phyloP scores from a whole-genome alignment of 2,797 vertebrate genomes.

The Crenichthys baileyi region DNA sequence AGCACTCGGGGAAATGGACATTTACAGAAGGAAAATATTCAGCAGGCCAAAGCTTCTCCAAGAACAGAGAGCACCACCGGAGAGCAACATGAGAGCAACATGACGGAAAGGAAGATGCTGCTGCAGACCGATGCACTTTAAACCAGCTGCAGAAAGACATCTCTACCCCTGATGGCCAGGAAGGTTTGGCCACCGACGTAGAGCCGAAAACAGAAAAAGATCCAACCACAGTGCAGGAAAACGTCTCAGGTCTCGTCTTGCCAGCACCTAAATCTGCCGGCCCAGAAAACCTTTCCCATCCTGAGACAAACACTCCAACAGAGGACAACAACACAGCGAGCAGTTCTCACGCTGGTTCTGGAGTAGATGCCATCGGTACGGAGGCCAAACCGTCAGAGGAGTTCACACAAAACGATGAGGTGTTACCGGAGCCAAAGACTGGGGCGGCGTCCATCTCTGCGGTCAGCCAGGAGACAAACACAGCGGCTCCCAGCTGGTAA shows the following conservation, averaged over 20 bases:
- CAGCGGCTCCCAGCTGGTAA: constrained; percentile 49
- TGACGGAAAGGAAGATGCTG: constrained; percentile 1
- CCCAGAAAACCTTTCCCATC: constrained; percentile 8
- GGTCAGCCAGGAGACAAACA: constrained; percentile 35
- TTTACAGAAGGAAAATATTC: constrained; percentile 30
- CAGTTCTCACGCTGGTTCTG: constrained; percentile 8
- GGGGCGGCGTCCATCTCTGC: constrained; percentile 28
- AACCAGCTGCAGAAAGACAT: constrained; percentile 10
- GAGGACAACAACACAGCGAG: constrained; percentile 23
- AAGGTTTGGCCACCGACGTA: constrained; percentile 6
- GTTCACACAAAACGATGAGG: constrained; percentile 17
- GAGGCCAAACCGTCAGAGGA: constrained; percentile 20
- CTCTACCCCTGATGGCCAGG: not conserved
- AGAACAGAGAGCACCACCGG: constrained; percentile 21
- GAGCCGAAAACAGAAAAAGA: constrained; percentile 9
- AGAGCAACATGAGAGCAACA: constrained; percentile 37
- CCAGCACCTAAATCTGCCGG: constrained; percentile 8
- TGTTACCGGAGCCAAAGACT: constrained; percentile 23
- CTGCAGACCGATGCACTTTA: constrained; percentile 49
- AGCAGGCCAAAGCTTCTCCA: constrained; percentile 12
- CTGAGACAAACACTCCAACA: constrained; percentile 21
- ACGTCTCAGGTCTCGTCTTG: constrained; percentile 11
- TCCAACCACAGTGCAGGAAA: constrained; percentile 12
- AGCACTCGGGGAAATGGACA: constrained; percentile 67
- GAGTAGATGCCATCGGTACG: constrained; percentile 8